These are phyloP conservation scores for Condylura cristata DNA, from an alignment of 2,113 vertebrate species.

Conservation along the genomic window DNA sequence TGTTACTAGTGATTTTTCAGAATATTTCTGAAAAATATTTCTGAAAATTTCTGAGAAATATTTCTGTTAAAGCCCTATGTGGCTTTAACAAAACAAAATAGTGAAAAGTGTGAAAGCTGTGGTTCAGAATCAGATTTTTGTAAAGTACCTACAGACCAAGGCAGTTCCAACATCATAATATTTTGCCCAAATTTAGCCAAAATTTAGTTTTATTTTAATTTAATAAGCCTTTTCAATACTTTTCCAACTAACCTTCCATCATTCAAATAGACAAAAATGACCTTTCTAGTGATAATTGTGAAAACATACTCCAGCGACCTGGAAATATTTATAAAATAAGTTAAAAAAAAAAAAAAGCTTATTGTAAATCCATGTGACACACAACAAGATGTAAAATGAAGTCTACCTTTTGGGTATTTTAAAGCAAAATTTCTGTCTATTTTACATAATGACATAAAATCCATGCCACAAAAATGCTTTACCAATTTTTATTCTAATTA, in stretches of 20 bases:
- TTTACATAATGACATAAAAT: neutral
- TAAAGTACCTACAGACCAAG: neutral
- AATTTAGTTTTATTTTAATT: neutral
- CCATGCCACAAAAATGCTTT: neutral
- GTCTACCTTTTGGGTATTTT: neutral
- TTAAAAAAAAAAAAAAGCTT: neutral
- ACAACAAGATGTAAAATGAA: neutral
- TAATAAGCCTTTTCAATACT: too few species aligned
- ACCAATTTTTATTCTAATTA: neutral
- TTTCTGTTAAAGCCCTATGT: too few species aligned
- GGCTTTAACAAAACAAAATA: neutral
- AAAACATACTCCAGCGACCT: neutral
- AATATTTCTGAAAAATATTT: too few species aligned
- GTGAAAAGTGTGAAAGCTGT: neutral
- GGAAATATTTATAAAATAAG: neutral
- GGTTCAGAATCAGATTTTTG: neutral
- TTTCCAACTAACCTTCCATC: neutral
- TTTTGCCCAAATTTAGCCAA: neutral
- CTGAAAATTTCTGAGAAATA: too few species aligned
- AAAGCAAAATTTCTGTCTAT: neutral
- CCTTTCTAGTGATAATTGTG: neutral
- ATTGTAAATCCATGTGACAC: neutral
- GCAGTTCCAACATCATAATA: neutral
- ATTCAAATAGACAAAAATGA: neutral
- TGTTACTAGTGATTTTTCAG: neutral